These are phyloP conservation scores for Ascidia mentula DNA, from an alignment of 23 tunicate species.

Conservation along the genomic window DNA sequence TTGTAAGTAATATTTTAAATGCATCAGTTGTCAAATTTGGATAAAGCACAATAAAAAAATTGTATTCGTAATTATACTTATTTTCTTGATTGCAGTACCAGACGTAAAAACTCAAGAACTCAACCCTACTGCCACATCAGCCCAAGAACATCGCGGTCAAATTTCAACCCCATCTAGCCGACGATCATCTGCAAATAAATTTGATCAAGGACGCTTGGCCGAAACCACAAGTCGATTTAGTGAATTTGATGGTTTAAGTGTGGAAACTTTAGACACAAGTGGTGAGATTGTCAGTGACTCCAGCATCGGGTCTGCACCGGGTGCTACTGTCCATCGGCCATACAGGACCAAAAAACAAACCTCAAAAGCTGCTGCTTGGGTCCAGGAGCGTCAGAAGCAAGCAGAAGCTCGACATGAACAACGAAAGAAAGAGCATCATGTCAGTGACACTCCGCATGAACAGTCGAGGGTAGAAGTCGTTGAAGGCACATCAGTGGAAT, in stretches of 20 bases:
- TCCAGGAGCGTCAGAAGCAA: slow-evolving; percentile 77
- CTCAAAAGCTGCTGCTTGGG: slow-evolving; percentile 94
- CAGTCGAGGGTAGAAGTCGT: slow-evolving; percentile 49
- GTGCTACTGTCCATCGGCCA: slow-evolving; percentile 48
- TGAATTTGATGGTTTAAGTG: slow-evolving; percentile 26
- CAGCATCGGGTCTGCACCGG: slow-evolving; percentile 29
- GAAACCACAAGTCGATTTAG: background rate
- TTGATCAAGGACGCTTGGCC: background rate
- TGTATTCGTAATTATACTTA: no score
- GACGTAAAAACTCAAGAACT: background rate
- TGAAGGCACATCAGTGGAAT: slow-evolving; percentile 47
- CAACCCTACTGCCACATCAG: background rate
- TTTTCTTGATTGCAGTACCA: no score
- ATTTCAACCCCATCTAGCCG: background rate
- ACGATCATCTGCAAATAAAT: background rate
- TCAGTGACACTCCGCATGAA: slow-evolving; percentile 7
- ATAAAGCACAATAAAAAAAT: no score
- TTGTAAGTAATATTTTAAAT: no score
- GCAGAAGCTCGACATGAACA: slow-evolving; percentile 77
- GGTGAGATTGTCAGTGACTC: slow-evolving; percentile 66
- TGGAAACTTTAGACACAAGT: slow-evolving; percentile 49
- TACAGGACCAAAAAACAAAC: slow-evolving; percentile 91
- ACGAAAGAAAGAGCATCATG: slow-evolving; percentile 54
- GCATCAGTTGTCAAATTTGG: no score
- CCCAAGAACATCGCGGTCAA: background rate